phyloP scores from a whole-genome alignment of 2,888 invertebrate genomes.

The Sturmia bella region DNA sequence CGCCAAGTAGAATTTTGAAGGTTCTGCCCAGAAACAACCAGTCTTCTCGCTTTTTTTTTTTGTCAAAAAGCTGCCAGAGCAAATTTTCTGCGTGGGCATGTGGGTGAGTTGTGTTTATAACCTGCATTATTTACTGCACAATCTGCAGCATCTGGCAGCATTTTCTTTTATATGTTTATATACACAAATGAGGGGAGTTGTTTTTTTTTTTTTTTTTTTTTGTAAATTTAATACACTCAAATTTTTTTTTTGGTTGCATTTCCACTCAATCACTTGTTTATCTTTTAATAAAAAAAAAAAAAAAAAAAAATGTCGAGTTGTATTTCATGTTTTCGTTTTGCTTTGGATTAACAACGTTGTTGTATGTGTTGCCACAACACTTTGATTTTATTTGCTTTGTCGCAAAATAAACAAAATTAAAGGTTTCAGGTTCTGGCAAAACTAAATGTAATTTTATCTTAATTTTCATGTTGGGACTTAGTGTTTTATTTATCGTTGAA shows the following conservation, averaged over 20 bases:
- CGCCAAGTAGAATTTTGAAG: too few species aligned
- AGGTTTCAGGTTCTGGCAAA: slow-evolving; percentile 11
- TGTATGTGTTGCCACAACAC: slow-evolving; percentile 16
- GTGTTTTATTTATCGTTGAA: slow-evolving; percentile 6
- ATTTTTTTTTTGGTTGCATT: not conserved
- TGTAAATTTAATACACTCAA: slow-evolving; percentile 34
- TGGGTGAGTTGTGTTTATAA: not conserved
- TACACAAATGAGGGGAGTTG: not conserved
- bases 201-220: not conserved
- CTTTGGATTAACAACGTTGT: not conserved
- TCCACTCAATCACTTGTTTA: slow-evolving; percentile 47
- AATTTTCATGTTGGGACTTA: slow-evolving; percentile 28
- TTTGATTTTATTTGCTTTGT: slow-evolving; percentile 14
- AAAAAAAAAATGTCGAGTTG: too few species aligned
- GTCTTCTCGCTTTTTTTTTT: too few species aligned
- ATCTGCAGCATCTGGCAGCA: not conserved
- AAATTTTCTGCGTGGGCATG: not conserved
- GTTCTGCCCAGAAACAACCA: too few species aligned
- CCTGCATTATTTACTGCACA: not conserved
- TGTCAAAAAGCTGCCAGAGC: not conserved
- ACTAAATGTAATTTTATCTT: slow-evolving; percentile 8
- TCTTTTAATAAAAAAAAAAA: slow-evolving; percentile 4
- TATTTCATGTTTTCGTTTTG: not conserved
- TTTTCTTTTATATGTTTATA: not conserved
- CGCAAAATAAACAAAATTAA: slow-evolving; percentile 28